Base-by-base conservation (phyloP, 2,113 vertebrate genomes). In the Rhadina sibilatrix region DNA sequence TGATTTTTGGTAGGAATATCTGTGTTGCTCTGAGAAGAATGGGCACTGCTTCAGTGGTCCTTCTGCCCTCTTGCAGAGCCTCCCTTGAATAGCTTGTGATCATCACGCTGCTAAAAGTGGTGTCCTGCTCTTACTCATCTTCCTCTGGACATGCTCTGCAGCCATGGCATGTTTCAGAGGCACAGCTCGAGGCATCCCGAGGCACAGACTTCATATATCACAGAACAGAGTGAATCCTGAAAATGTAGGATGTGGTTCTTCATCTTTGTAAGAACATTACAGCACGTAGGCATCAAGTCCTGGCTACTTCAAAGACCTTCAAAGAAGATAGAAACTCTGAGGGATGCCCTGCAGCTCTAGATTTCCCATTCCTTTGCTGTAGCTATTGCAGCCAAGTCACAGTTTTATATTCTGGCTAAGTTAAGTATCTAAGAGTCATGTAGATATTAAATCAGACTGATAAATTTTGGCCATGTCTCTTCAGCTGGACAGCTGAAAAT, bases 131-230 rank as follows among this genome's bases (percentile, higher is more conserved):
- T 81, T 47, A 15, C 5, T 6, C 25, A 16, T 17, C 6, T 61
- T 44, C 40, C 37, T 21, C 5, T 42, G 30, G 35, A 33, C 27
- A 17, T 17, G 10, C 8, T 71, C 9, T 61, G 33, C 52, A 56
- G 54, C 0, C 12, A 21, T 7, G 15, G 10, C 25, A 38, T 31
- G 15, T 17, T 35, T 84, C 42, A 71, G 42, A 70, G 7, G 15
- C 14, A 61, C 1, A 6, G 23, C 19, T 38, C 1, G 0, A 74
- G 60, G 69, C 47, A 30, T 3, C 40, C 21, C 1, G 0, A 71
- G 4, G 15, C 27, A 54, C 31, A 54, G 20, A 15, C 15, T 60
- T 49, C 53, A 12, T 9, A 6, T 12, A 37, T 19, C 49, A 61
- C 6, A 40, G 31, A 83, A 46, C 5, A 14, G 23, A 69, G 5